phyloP scores from a whole-genome alignment of 2,888 invertebrate species.

The Pollenia amentaria region DNA sequence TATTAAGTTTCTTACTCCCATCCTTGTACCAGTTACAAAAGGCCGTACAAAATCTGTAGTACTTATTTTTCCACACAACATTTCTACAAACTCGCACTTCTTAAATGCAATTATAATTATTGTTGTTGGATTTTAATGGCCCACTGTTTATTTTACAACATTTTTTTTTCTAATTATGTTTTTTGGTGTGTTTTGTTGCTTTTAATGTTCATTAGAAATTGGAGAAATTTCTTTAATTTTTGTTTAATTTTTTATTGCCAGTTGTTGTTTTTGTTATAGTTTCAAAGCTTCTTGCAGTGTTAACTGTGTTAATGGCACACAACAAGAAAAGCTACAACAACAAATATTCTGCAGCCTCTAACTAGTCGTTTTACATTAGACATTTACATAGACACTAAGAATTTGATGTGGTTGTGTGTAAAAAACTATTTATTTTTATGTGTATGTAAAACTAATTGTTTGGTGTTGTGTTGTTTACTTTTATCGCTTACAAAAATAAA shows the following conservation, averaged over 20 bases:
- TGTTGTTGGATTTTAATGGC: constrained; percentile 54
- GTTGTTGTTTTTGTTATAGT: constrained; percentile 4
- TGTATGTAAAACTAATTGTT: constrained; percentile 60
- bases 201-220: constrained; percentile 38
- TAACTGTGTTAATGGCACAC: constrained; percentile 73
- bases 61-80: background rate
- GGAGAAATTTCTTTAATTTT: constrained; percentile 67
- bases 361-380: constrained; percentile 47
- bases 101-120: constrained; percentile 44
- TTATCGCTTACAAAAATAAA: constrained; percentile 6
- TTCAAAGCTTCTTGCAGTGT: constrained; percentile 53
- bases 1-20: background rate
- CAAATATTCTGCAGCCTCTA: constrained; percentile 20
- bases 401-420: constrained; percentile 1
- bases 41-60: background rate
- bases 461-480: constrained; percentile 33
- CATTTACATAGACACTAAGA: constrained; percentile 35
- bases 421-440: constrained; percentile 34
- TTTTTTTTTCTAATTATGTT: constrained; percentile 25
- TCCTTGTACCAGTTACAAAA: constrained; percentile 5
- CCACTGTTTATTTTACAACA: constrained; percentile 37
- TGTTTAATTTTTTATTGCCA: constrained; percentile 55
- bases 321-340: constrained; percentile 15
- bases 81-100: constrained; percentile 25
- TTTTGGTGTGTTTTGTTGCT: constrained; percentile 21